Evolutionary conservation across 2,113 vertebrate genomes (phyloP), one percentile per base, ranked within the genome.

Genomic region (Gallinago media): DNA sequence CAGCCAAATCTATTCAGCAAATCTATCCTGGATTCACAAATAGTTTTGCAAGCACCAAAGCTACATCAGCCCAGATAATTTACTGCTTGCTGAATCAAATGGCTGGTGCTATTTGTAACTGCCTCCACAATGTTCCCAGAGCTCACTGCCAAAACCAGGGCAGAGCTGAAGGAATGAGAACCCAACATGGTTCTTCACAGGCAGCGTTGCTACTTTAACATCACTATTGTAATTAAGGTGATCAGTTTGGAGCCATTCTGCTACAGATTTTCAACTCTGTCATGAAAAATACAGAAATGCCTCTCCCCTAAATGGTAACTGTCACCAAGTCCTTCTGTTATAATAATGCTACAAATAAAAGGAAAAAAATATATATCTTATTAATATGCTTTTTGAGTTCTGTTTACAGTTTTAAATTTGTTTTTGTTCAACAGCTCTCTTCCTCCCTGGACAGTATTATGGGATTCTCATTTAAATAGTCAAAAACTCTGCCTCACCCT

Each of bases 71-170:
- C 29, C 15, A 80, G 22, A 15, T 83, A 73, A 91, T 91, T 91
- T 94, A 87, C 65, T 71, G 47, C 38, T 95, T 80, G 56, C 34
- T 46, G 61, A 94, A 85, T 80, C 38, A 74, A 92, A 92, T 23
- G n/a, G n/a, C 58, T 93, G 63, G 13, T 71, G 63, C 42, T 80
- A 27, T 88, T 86, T 89, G 56, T 73, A 92, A 55, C 47, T 44
- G 11, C 17, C 63, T 81, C n/a, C 65, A 40, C 12, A 47, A 38
- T 15, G 47, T 44, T 92, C 29, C 23, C 40, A 87, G 65, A 77
- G 70, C 18, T 59, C 65, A 19, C 42, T 84, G 86, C 47, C 86
- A 78, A 70, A 68, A 85, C 62, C 4, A 27, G 34, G 44, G 11
- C 46, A 73, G 36, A 91, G 61, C 21, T 82, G 73, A 68, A 92